Conservation (phyloP, 2,113 vertebrate species). For the Petrocephalus zakoni region DNA sequence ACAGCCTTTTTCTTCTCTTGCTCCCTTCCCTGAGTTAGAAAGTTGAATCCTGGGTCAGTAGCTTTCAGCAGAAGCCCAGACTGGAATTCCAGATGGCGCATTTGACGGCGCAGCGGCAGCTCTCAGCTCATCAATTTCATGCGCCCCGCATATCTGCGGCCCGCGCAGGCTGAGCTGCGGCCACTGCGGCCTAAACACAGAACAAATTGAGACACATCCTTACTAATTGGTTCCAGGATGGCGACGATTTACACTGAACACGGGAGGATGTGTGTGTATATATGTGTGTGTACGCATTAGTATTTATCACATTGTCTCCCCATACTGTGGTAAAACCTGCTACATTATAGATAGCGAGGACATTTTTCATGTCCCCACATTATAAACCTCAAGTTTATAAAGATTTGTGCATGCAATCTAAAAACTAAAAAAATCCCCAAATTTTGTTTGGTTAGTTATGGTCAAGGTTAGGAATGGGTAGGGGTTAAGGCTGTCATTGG, state of each 20-base stretch:
- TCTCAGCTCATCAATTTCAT: conserved; percentile 68
- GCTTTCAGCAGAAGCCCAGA: conserved; percentile 66
- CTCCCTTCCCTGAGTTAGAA: conserved; percentile 31
- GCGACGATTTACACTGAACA: conserved; percentile 61
- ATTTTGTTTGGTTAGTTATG: too few species aligned
- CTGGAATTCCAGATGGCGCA: conserved; percentile 72
- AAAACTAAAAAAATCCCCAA: too few species aligned
- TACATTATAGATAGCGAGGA: too few species aligned
- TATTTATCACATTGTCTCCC: too few species aligned
- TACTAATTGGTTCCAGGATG: conserved; percentile 76
- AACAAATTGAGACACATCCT: conserved; percentile 81
- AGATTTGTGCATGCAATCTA: too few species aligned
- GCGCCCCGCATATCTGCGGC: conserved; percentile 53
- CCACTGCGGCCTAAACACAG: conserved; percentile 66
- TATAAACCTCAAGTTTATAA: too few species aligned
- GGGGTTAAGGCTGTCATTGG: too few species aligned
- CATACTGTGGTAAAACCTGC: too few species aligned
- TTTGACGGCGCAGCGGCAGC: conserved; percentile 48
- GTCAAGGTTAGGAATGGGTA: too few species aligned
- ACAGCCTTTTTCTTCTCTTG: conserved; percentile 14
- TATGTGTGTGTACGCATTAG: background rate
- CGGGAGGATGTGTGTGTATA: background rate
- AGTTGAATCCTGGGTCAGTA: conserved; percentile 72
- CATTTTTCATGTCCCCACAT: too few species aligned
- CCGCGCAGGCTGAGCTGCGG: conserved; percentile 46